Percentiles rank a stretch among this genome's conserved stretches.
phyloP scores from a whole-genome alignment of 2,797 vertebrate genomes.

The Ceryle rudis region DNA sequence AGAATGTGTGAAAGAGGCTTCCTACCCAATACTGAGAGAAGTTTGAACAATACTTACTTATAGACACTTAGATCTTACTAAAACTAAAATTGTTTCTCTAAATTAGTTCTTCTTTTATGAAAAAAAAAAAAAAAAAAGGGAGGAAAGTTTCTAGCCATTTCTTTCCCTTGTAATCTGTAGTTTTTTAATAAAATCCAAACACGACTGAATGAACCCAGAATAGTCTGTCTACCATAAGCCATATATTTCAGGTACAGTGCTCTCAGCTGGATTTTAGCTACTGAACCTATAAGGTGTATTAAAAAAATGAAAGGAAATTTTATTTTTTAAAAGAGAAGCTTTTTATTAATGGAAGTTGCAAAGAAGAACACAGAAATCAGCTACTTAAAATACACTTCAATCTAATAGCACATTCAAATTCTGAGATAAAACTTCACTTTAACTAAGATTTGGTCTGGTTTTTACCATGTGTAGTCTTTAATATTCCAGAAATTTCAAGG shows the following conservation, averaged over 20 bases:
- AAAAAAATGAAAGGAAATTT: background rate
- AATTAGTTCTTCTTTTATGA: background rate
- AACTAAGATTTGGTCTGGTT: background rate
- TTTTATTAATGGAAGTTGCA: background rate
- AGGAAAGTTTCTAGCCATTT: background rate
- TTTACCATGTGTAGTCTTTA: background rate
- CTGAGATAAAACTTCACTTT: background rate
- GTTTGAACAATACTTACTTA: background rate
- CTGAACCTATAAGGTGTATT: background rate
- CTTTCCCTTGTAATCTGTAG: background rate
- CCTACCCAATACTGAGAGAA: background rate
- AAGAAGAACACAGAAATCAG: background rate
- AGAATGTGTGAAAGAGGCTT: background rate
- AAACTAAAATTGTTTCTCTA: background rate
- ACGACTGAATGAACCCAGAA: background rate
- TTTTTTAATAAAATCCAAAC: background rate
- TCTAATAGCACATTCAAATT: background rate
- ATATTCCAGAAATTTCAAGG: background rate
- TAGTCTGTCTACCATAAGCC: background rate
- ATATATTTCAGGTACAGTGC: background rate
- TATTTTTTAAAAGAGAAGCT: background rate
- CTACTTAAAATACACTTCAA: background rate
- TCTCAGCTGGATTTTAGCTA: background rate
- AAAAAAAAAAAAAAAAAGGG: background rate
- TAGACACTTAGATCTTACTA: background rate